Base-by-base conservation (phyloP, 2,113 vertebrate genomes). In the Anas platyrhynchos region DNA sequence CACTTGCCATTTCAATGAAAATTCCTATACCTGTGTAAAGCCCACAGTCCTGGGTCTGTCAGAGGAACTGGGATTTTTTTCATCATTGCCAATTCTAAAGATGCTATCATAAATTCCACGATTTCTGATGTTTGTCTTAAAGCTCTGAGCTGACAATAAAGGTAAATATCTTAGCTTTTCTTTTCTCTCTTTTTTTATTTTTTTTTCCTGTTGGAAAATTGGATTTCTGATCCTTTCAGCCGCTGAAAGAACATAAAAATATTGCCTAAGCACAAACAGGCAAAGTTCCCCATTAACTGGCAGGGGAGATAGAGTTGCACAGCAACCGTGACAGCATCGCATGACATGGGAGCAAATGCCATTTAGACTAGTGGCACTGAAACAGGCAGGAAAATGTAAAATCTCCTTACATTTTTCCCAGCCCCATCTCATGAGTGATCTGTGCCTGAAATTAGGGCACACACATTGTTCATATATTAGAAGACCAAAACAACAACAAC, bases 241-340 rank as follows among this genome's bases (percentile, higher is more conserved):
- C 86, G 23, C 52, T 84, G 76, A 94, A 86, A 82, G 78, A 84
- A 68, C 38, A 83, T 76, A 84, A 78, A 94, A 95, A 83, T 90
- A 75, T 75, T 86, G 72, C 66, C 38, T 56, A 58, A 90, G 88
- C 66, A 65, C 26, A 81, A 52, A 56, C 44, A 87, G 84, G 68
- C 43, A 84, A 93, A 92, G 84, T 82, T 97, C 58, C 69, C 66
- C 48, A 36, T 92, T 92, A 94, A 93, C 38, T 91, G 73, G 62
- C 89, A 94, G 84, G 66, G 77, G 81, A 94, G 86, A 73, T 72
- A 58, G 92, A 95, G 89, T 87, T 95, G 94, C 95, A 93, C 95
- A 92, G 95, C 89, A 96, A 91, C 86, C 77, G 58, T 61, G 81
- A 87, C 89, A 95, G 89, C 81, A 54, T 91, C 0, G 12, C 61